These are phyloP conservation scores for Aptenodytes patagonicus DNA, from an alignment of 2,113 vertebrate genomes.

Conservation along the genomic window DNA sequence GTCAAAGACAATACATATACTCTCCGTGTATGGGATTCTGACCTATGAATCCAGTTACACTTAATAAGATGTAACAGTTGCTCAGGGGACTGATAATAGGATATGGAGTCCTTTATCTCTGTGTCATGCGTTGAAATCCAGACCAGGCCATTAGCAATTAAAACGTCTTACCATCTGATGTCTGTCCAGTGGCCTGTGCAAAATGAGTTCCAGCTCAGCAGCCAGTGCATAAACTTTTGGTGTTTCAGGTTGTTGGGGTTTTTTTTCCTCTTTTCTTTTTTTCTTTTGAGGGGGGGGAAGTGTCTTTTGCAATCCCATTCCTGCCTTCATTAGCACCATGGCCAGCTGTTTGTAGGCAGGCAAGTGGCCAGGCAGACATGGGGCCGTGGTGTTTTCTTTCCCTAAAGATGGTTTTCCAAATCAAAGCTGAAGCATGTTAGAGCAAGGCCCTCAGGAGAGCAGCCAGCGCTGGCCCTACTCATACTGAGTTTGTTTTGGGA, in stretches of 20 bases:
- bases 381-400: not conserved
- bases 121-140: not conserved
- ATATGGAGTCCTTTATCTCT: slow-evolving; percentile 20
- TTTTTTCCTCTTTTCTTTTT: not conserved
- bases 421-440: not conserved
- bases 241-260: not conserved
- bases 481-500: not conserved
- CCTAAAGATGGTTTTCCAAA: not conserved
- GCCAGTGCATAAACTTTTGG: not conserved
- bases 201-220: not conserved
- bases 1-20: not conserved
- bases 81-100: slow-evolving; percentile 32
- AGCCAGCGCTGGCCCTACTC: not conserved
- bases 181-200: not conserved
- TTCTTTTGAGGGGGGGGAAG: not conserved
- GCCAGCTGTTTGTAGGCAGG: not conserved
- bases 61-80: slow-evolving; percentile 23
- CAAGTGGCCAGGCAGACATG: not conserved
- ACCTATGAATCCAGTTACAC: not conserved
- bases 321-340: not conserved
- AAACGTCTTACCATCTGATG: not conserved
- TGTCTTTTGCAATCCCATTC: not conserved
- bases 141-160: slow-evolving; percentile 33
- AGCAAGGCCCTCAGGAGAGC: not conserved
- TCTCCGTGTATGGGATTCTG: not conserved